These are phyloP conservation scores for Leptodactylus fuscus DNA, from an alignment of 2,113 vertebrate genomes.

Conservation along the genomic window DNA sequence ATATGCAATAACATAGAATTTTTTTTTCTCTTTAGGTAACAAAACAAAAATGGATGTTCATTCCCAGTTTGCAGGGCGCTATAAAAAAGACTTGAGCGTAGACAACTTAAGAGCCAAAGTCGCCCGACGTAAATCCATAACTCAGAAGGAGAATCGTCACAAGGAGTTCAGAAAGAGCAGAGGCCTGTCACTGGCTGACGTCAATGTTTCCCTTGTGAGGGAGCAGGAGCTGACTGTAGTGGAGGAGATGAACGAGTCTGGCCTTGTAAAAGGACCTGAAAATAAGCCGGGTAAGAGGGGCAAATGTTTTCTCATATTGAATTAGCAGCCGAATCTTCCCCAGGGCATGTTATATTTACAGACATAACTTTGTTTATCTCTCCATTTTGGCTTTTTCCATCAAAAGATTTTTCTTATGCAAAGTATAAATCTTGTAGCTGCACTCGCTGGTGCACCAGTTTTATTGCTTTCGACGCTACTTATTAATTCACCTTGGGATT, in stretches of 20 bases:
- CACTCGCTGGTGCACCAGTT: too few relatives aligned
- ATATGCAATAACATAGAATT: too few relatives aligned
- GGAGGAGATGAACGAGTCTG: constrained; percentile 60
- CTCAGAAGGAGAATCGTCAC: constrained; percentile 87
- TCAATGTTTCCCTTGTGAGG: constrained; percentile 67
- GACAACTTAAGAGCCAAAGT: constrained; percentile 83
- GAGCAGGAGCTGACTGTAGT: constrained; percentile 61
- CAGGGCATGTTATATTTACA: too few relatives aligned
- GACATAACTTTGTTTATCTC: too few relatives aligned
- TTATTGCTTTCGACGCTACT: too few relatives aligned
- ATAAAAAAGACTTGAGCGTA: constrained; percentile 83
- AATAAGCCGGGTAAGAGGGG: constrained; percentile 70
- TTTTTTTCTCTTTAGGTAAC: not conserved
- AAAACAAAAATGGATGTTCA: constrained; percentile 66
- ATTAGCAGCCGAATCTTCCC: too few relatives aligned
- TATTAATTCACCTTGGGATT: too few relatives aligned
- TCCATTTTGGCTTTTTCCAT: too few relatives aligned
- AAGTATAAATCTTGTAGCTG: too few relatives aligned
- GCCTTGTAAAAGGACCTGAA: constrained; percentile 57
- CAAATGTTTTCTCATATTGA: not conserved
- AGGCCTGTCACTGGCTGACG: constrained; percentile 74
- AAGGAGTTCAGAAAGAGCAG: constrained; percentile 80
- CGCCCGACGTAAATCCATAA: constrained; percentile 81
- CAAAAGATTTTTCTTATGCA: too few relatives aligned
- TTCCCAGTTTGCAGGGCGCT: constrained; percentile 77